A percentile compares a stretch with the other conserved stretches of the same genome.
phyloP scores from a whole-genome alignment of 2,113 vertebrate genomes.

The Hyperopisus bebe region DNA sequence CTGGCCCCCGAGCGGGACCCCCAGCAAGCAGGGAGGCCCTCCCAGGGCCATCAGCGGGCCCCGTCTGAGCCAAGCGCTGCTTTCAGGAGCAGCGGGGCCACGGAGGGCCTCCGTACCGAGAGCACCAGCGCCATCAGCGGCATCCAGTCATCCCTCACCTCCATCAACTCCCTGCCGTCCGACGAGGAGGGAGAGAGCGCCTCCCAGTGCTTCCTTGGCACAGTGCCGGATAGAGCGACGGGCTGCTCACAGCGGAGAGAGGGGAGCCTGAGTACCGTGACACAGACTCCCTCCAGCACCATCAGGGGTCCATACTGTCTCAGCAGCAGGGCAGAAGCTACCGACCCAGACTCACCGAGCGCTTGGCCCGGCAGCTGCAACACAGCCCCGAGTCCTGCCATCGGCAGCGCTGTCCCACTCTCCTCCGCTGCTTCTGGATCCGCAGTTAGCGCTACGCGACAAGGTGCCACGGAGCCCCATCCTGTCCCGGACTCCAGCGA shows the following conservation, averaged over 20 bases:
- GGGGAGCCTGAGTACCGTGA: constrained; percentile 59
- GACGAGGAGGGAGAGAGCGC: constrained; percentile 83
- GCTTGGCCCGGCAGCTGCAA: neutral
- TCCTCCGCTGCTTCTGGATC: neutral
- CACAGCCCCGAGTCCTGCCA: neutral
- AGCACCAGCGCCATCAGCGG: constrained; percentile 83
- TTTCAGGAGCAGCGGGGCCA: constrained; percentile 54
- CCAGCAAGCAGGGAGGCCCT: constrained; percentile 58
- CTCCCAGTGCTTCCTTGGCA: constrained; percentile 60
- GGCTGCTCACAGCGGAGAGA: constrained; percentile 31
- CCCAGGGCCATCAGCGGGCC: constrained; percentile 60
- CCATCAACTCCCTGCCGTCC: constrained; percentile 91
- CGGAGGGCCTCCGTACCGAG: constrained; percentile 74
- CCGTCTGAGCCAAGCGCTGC: constrained; percentile 65
- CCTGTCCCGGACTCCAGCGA: constrained; percentile 40
- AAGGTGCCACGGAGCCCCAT: constrained; percentile 25
- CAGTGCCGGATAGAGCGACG: constrained; percentile 51
- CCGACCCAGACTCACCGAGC: neutral
- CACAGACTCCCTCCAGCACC: neutral
- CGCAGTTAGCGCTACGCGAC: too few species aligned
- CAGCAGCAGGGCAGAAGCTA: neutral
- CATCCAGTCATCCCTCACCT: constrained; percentile 94
- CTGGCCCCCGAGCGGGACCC: constrained; percentile 49
- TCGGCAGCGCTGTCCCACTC: neutral
- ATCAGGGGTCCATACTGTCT: neutral